Evolutionary conservation across 2,113 vertebrate genomes (phyloP), one percentile per base, ranked within the genome.

Genomic region (Hippocampus guttulatus): DNA sequence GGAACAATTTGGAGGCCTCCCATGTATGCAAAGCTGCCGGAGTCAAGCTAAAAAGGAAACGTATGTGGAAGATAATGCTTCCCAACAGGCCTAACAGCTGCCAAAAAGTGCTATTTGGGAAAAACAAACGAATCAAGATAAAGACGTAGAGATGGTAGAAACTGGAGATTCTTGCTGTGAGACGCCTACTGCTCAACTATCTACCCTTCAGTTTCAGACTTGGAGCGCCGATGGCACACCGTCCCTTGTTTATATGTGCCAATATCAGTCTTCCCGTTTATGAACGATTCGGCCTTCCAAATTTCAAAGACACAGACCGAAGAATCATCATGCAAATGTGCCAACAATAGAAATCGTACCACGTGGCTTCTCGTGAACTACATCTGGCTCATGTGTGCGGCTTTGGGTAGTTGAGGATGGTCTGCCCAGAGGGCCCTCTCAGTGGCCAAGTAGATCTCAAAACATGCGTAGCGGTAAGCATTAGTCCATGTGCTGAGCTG

Each of bases 21-120:
- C 51, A 67, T 16, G 75, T 77, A 81, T 79, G 77, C 67, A 71
- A 68, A 73, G 71, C 75, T 81, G 79, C 76, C 63, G 49, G 74
- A 68, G 75, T 85, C 73, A 79, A 40, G 71, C 73, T 82, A 85
- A 90, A 90, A 88, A 55, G 67, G 68, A 81, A 82, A 81, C 63
- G 67, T 70, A 78, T 88, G 83, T 81, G 70, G 77, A 77, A 83
- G 72, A 77, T 76, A 80, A 82, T 7, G 1, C 55, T 76, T 81
- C 72, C 74, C 45, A 74, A 70, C 64, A 74, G 30, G 64, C 16
- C 63, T 51, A 52, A 51, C 54, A 65, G 62, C 70, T 81, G 79
- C 77, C 76, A 79, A 83, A 78, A 45, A 27, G 27, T 38, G 38
- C 64, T 64, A 74, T 69, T 75, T 71, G 70, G 69, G 49, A 47